Conservation (phyloP, 2,113 vertebrate species). For the Nicator chloris region DNA sequence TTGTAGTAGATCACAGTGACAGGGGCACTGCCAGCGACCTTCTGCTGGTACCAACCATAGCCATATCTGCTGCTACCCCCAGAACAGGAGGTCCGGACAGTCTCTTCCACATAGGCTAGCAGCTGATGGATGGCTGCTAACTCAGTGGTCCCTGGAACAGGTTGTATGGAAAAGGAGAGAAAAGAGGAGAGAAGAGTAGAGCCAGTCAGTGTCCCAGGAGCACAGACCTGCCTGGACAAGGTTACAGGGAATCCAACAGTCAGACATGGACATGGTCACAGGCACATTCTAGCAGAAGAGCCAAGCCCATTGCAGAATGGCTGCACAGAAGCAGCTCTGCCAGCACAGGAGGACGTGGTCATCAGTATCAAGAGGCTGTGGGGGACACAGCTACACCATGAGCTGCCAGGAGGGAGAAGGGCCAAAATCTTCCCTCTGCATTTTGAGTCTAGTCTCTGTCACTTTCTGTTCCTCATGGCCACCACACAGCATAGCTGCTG, state of each 20-base stretch:
- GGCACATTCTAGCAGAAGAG: not conserved
- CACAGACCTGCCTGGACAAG: not conserved
- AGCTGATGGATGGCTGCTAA: not conserved
- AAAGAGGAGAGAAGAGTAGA: not conserved
- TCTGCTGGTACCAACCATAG: not conserved
- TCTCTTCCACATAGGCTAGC: accelerated
- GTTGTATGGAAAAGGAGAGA: not conserved
- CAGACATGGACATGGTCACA: not conserved
- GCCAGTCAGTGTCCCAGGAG: not conserved
- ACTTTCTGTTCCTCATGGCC: not conserved
- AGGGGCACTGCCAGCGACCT: not conserved
- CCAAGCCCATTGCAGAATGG: not conserved
- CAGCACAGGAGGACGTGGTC: not conserved
- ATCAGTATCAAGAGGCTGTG: not conserved
- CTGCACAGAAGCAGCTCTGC: not conserved
- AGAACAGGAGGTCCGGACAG: not conserved
- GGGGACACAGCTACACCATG: not conserved
- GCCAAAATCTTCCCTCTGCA: not conserved
- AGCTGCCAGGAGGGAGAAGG: not conserved
- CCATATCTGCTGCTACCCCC: not conserved
- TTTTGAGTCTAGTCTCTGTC: not conserved
- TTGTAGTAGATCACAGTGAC: not conserved
- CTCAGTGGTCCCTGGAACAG: not conserved
- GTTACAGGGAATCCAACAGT: not conserved
- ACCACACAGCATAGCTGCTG: not conserved